These are phyloP conservation scores for Thysanoteuthis rhombus DNA, from an alignment of 2,888 invertebrate genomes.

Conservation along the genomic window DNA sequence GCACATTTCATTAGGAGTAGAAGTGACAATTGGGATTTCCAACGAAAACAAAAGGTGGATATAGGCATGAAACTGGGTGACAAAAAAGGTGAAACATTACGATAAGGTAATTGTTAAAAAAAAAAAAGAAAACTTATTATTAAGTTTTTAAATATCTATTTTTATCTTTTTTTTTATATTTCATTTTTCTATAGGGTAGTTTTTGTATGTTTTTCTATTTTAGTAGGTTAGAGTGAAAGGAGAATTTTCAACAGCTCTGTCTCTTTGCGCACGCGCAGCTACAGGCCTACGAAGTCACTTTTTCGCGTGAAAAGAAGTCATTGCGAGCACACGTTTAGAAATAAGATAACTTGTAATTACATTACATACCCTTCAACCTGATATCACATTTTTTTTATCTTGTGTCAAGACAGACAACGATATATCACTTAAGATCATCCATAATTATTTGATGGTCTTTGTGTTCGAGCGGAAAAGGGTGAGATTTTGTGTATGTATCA, in stretches of 20 bases:
- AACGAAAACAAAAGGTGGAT: too few relatives aligned
- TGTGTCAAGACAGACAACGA: neutral
- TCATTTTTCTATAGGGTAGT: neutral
- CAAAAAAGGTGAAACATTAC: too few relatives aligned
- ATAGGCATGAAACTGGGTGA: too few relatives aligned
- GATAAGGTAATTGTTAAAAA: too few relatives aligned
- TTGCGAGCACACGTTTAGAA: neutral
- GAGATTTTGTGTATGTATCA: neutral
- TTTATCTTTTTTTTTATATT: too few relatives aligned
- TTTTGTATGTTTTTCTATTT: neutral
- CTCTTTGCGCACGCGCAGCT: neutral
- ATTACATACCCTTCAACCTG: neutral
- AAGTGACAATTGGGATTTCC: too few relatives aligned
- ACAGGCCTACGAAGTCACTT: neutral
- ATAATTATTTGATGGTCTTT: neutral
- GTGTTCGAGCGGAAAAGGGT: neutral
- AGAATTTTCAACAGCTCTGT: neutral
- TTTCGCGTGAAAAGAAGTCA: neutral
- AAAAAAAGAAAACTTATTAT: too few relatives aligned
- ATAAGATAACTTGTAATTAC: neutral
- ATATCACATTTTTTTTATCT: neutral
- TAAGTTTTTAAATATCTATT: too few relatives aligned
- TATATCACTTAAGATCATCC: neutral
- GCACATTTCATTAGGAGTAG: too few relatives aligned
- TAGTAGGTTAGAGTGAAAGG: neutral